Percentiles rank a stretch among this genome's conserved stretches.
Conservation (phyloP, 1,140 invertebrate genomes). For the Berghia stephanieae region DNA sequence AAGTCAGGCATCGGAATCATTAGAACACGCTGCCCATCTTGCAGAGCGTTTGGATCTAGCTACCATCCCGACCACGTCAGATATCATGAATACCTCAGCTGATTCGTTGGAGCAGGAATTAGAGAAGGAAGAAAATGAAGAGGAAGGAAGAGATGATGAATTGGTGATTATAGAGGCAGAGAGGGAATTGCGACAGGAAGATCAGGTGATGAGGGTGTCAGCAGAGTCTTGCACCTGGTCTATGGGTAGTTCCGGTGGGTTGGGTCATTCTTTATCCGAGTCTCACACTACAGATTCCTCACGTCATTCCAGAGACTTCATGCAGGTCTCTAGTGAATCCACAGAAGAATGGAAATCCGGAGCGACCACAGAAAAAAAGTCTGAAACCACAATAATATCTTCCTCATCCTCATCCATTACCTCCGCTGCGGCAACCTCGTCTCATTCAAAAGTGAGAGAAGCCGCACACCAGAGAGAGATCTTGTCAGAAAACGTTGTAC, state of each 20-base stretch:
- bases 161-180: conserved; percentile 60
- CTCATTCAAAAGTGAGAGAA: too few species aligned
- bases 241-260: conserved; percentile 54
- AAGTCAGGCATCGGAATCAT: too few species aligned
- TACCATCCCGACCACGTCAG: conserved; percentile 19
- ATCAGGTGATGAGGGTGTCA: conserved; percentile 56
- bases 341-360: conserved; percentile 41
- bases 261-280: conserved; percentile 49
- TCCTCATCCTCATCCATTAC: too few species aligned
- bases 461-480: too few species aligned
- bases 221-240: conserved; percentile 53
- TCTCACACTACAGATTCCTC: conserved; percentile 48
- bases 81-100: conserved; percentile 69
- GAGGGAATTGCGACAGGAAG: conserved; percentile 42
- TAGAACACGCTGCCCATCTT: too few species aligned
- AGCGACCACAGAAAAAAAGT: conserved; percentile 30
- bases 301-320: conserved; percentile 50
- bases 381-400: too few species aligned
- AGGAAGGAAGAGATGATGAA: conserved; percentile 66
- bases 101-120: conserved; percentile 73
- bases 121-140: conserved; percentile 57
- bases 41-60: too few species aligned
- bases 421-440: too few species aligned
- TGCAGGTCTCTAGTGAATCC: conserved; percentile 62
- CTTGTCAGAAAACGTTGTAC: too few species aligned